Evolutionary conservation across 1,140 invertebrate genomes (phyloP).

Genomic region (Asobara japonica): DNA sequence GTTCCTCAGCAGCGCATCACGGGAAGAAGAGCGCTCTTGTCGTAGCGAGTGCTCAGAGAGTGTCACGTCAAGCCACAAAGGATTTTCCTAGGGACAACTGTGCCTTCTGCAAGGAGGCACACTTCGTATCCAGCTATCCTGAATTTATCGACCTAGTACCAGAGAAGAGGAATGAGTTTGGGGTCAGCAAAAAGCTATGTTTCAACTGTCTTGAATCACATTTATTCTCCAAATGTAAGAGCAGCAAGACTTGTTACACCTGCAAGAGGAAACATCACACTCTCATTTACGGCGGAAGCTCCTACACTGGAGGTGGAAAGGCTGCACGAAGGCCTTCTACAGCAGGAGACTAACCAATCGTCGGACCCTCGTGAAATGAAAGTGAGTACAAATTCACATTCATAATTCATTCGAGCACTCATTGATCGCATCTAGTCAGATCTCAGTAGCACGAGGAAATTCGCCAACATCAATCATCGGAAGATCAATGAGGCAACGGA

Average conservation of each 20-base stretch:
- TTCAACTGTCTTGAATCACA: background rate
- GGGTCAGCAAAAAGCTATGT: background rate
- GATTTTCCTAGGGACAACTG: background rate
- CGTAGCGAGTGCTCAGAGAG: background rate
- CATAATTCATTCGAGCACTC: background rate
- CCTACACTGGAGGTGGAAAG: background rate
- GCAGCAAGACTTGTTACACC: background rate
- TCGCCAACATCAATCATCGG: background rate
- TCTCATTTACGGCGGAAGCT: background rate
- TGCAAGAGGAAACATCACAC: background rate
- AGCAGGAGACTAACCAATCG: background rate
- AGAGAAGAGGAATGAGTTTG: background rate
- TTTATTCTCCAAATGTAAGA: background rate
- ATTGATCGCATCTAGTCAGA: background rate
- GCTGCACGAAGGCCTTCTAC: background rate
- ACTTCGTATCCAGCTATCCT: background rate
- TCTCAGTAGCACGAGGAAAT: too few relatives aligned
- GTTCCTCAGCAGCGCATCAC: background rate
- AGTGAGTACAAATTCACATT: background rate
- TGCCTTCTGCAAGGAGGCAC: background rate
- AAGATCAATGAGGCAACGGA: background rate
- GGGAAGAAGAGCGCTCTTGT: background rate
- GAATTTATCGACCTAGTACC: background rate
- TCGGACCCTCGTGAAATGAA: too few relatives aligned
- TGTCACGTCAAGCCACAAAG: too few relatives aligned